Conservation (phyloP, 2,797 vertebrate genomes). For the Hypotaenidia philippensis region DNA sequence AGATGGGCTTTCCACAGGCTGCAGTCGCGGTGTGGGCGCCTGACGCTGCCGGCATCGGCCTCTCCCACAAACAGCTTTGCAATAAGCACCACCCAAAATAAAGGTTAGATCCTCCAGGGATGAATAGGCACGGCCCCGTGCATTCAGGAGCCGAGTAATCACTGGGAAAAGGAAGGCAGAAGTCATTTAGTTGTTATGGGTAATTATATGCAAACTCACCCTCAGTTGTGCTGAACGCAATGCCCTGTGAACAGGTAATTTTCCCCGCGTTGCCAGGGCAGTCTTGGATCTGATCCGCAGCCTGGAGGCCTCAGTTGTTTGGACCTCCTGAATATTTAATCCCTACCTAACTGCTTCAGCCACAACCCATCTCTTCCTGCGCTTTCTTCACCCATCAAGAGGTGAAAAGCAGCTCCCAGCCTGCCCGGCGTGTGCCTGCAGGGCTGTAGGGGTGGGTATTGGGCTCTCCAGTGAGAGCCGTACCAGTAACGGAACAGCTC, state of each 20-base stretch:
- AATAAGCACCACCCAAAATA: background rate
- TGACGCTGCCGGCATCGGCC: background rate
- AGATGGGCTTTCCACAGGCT: background rate
- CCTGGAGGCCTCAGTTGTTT: background rate
- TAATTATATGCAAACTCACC: fast-evolving
- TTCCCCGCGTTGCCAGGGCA: background rate
- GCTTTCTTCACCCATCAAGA: background rate
- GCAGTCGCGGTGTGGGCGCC: background rate
- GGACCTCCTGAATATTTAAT: background rate
- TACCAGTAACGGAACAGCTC: fast-evolving
- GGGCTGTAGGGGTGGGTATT: no score
- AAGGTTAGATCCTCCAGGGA: background rate
- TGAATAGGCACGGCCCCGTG: fast-evolving
- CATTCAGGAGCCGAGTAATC: background rate
- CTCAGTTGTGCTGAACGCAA: fast-evolving
- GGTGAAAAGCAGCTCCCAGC: background rate
- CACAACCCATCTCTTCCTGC: background rate
- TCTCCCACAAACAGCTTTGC: background rate
- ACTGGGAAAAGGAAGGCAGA: background rate
- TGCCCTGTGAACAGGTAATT: fast-evolving
- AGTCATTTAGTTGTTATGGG: fast-evolving
- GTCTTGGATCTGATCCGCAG: background rate
- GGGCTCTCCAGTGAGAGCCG: background rate
- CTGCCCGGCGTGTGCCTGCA: fast-evolving
- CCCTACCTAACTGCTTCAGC: background rate